Evolutionary conservation across 2,113 vertebrate species (phyloP).

Genomic region (Platichthys stellatus): DNA sequence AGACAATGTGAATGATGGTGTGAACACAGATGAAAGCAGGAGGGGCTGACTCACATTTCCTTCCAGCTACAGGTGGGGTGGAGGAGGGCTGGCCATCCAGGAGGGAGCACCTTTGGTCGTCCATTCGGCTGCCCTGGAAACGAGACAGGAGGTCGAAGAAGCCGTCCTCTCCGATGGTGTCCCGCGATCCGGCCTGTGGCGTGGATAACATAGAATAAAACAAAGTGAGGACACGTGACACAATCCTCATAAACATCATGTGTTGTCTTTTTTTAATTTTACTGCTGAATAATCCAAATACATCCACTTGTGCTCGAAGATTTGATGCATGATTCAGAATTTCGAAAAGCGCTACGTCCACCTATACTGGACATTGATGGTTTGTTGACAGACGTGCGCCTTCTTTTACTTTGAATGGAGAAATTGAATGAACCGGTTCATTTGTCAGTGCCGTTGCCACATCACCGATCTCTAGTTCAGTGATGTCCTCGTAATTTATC

Average conservation of each 20-base stretch:
- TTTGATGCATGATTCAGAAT: too few relatives aligned
- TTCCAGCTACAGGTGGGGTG: conserved; percentile 81
- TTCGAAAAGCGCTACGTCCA: too few relatives aligned
- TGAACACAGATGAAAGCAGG: conserved; percentile 48
- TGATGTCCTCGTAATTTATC: too few relatives aligned
- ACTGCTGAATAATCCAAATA: too few relatives aligned
- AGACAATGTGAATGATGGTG: conserved; percentile 19
- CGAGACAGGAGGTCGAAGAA: conserved; percentile 96
- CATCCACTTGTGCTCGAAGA: too few relatives aligned
- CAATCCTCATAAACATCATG: background rate
- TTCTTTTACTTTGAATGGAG: too few relatives aligned
- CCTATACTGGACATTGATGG: too few relatives aligned
- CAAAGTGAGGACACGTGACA: background rate
- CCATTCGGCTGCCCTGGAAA: conserved; percentile 96
- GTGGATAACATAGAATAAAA: background rate
- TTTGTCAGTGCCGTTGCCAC: too few relatives aligned
- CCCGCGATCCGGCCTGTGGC: conserved; percentile 75
- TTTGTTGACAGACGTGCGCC: too few relatives aligned
- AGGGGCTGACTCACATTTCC: conserved; percentile 84
- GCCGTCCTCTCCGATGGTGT: conserved; percentile 89
- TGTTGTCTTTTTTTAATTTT: too few relatives aligned
- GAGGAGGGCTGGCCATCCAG: conserved; percentile 81
- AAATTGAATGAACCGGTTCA: too few relatives aligned
- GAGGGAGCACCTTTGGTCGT: conserved; percentile 93
- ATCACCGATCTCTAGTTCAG: too few relatives aligned